These are phyloP conservation scores for Pimephales promelas DNA, from an alignment of 2,113 vertebrate species.

Conservation along the genomic window DNA sequence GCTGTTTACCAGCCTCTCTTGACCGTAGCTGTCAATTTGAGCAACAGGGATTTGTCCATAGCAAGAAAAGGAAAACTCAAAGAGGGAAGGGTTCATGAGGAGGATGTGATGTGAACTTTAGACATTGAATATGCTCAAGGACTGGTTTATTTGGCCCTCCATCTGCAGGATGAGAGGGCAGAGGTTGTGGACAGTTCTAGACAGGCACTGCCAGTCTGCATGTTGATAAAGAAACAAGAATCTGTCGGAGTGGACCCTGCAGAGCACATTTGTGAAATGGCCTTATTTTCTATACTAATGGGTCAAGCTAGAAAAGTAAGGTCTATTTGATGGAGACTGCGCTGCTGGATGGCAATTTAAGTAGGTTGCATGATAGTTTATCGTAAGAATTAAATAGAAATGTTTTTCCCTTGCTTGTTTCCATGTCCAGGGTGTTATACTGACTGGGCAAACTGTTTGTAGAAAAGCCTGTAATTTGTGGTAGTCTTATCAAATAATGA, in stretches of 20 bases:
- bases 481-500: background rate
- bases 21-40: background rate
- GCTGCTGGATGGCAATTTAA: background rate
- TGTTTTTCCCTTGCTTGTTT: background rate
- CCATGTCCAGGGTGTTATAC: background rate
- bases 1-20: background rate
- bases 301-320: conserved; percentile 8
- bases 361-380: background rate
- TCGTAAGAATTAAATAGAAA: background rate
- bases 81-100: background rate
- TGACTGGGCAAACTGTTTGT: background rate
- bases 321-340: background rate
- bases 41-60: conserved; percentile 1
- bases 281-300: background rate
- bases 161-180: background rate
- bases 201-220: background rate
- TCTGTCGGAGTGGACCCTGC: background rate
- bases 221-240: background rate
- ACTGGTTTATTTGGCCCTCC: background rate
- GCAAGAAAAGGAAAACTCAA: conserved; percentile 1
- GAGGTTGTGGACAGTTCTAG: background rate
- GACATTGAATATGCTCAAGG: background rate
- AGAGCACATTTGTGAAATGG: background rate
- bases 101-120: background rate
- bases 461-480: background rate